Evolutionary conservation across 2,888 invertebrate genomes (phyloP).

Genomic region (Lydus trimaculatus): DNA sequence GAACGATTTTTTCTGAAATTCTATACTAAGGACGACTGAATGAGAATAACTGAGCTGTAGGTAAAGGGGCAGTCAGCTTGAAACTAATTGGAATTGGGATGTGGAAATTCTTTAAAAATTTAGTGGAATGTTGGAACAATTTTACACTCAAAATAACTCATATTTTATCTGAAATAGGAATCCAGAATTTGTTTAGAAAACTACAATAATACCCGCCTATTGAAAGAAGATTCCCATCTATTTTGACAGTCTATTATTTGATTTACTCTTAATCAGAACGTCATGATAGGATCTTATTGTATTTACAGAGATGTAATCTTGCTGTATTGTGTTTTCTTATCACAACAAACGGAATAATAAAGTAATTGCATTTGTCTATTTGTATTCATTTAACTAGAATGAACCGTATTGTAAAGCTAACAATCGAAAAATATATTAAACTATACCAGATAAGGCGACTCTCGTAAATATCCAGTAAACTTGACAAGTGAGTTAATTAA

Average conservation of each 20-base stretch:
- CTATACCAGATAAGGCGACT: too few species aligned
- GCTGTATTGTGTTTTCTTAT: too few species aligned
- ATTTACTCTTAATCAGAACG: neutral
- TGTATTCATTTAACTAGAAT: too few species aligned
- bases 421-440: too few species aligned
- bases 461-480: neutral
- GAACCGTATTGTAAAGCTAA: too few species aligned
- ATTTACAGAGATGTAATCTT: too few species aligned
- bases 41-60: neutral
- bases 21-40: neutral
- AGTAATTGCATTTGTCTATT: too few species aligned
- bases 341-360: too few species aligned
- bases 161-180: too few species aligned
- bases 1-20: neutral
- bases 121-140: neutral
- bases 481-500: neutral
- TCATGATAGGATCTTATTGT: neutral
- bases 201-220: neutral
- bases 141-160: neutral
- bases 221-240: neutral
- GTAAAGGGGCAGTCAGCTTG: neutral
- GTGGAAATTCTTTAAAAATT: neutral
- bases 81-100: neutral
- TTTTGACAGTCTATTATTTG: neutral
- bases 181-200: neutral